Base-by-base conservation (phyloP, 2,888 invertebrate genomes). In the Apoda limacodes region DNA sequence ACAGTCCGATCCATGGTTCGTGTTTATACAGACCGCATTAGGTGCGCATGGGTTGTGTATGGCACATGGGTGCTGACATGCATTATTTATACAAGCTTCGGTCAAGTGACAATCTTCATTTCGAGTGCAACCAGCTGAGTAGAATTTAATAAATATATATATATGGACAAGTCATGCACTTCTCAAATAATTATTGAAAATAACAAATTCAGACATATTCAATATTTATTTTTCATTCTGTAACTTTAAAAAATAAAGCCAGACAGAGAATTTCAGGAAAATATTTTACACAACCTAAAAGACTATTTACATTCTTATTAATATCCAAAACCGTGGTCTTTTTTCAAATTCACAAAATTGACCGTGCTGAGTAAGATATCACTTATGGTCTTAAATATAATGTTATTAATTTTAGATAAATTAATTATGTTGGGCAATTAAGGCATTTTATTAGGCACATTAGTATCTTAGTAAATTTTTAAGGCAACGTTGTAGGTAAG, bases 31-130 rank as follows among this genome's bases (percentile, higher is more conserved):
- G 44, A 91, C 85, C 32, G 93, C 92, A 62, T 93, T 88, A 50
- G 85, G 85, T 46, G 87, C 87, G 60, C 95, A 95, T 30, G 93
- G 93, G 60, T 93, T 90, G 60, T 88, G 88, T 52, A 91, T 84
- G 59, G 88, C 89, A 71, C 95, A 95, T 25, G 94, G 94, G 75
- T 88, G 89, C 72, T 91, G 90, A 66, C 95, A 95, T 66, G 88
- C 86, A 59, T 85, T 85, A 66, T 88, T 88, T 70, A 93, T 87
- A 82, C 95, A 95, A 61, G 91, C 92, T 78, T 94, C 92, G 43
- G 89, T 90, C 61, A 90, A 71, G 42, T 86, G 85, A 71, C 95
- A 95, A 60, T 95, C 93, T 65, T 89, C 88, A 80, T 95, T 90
- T 64, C 84, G 85, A 64, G 88, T 85, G 86, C 95, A 95, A 86